Evolutionary conservation across 2,797 vertebrate genomes (phyloP).

Genomic region (Mormyrus proboscirostris): DNA sequence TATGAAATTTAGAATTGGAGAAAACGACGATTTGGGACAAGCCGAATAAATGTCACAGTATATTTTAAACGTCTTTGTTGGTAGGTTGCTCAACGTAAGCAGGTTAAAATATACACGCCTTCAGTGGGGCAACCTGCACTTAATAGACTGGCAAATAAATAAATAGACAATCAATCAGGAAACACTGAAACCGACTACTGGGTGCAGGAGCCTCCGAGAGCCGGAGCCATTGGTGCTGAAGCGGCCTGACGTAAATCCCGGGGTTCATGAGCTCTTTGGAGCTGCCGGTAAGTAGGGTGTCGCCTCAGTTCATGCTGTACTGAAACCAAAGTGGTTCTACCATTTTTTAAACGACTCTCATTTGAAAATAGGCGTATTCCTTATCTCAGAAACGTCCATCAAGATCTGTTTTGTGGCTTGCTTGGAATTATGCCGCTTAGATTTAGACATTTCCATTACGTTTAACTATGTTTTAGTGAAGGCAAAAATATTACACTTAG

Average conservation of each 20-base stretch:
- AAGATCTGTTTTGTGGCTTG: not conserved
- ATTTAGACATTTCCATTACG: not conserved
- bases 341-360: not conserved
- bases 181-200: not conserved
- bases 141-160: not conserved
- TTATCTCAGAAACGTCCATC: not conserved
- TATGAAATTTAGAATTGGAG: not conserved
- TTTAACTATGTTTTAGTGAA: not conserved
- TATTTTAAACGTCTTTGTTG: not conserved
- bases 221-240: not conserved
- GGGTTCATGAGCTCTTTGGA: not conserved
- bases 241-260: not conserved
- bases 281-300: not conserved
- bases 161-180: not conserved
- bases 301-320: not conserved
- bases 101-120: not conserved
- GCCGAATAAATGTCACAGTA: not conserved
- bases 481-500: not conserved
- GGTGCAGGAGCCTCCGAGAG: not conserved
- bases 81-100: not conserved
- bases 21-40: not conserved
- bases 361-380: not conserved
- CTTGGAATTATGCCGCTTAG: not conserved
- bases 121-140: not conserved
- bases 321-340: not conserved